Percentiles rank a stretch among this genome's conserved stretches.
These are phyloP conservation scores for Helostoma temminkii DNA, from an alignment of 2,797 vertebrate species.

Conservation along the genomic window DNA sequence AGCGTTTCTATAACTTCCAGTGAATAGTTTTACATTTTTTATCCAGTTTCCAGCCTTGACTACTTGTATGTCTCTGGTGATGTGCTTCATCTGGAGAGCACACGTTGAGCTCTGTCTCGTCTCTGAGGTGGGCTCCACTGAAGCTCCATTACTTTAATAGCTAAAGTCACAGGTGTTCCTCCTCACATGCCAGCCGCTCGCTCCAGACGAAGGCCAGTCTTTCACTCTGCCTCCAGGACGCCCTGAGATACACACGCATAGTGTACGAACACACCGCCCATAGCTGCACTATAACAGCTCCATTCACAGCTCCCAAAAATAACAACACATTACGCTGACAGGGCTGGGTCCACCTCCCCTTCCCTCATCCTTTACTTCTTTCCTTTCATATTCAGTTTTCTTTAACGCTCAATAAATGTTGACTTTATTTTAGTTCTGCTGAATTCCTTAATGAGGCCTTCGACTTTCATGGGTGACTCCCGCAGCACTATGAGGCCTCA, in stretches of 20 bases:
- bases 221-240: background rate
- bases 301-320: conserved; percentile 64
- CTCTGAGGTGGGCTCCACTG: conserved; percentile 18
- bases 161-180: conserved; percentile 48
- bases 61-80: background rate
- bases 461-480: conserved; percentile 9
- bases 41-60: background rate
- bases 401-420: conserved; percentile 63
- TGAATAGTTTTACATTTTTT: no score
- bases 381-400: conserved; percentile 56
- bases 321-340: conserved; percentile 35
- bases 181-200: conserved; percentile 32
- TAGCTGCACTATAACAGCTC: conserved; percentile 48
- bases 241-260: conserved; percentile 4
- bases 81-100: conserved; percentile 24
- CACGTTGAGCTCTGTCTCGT: conserved; percentile 2
- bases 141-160: conserved; percentile 16
- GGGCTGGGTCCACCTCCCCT: conserved; percentile 16
- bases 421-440: conserved; percentile 68
- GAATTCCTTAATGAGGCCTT: conserved; percentile 53
- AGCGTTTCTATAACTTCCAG: no score
- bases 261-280: conserved; percentile 21
- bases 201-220: conserved; percentile 19
- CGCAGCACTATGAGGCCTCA: conserved; percentile 33
- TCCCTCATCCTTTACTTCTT: conserved; percentile 23